Evolutionary conservation across 2,888 invertebrate genomes (phyloP).

Genomic region (Bembecia ichneumoniformis): DNA sequence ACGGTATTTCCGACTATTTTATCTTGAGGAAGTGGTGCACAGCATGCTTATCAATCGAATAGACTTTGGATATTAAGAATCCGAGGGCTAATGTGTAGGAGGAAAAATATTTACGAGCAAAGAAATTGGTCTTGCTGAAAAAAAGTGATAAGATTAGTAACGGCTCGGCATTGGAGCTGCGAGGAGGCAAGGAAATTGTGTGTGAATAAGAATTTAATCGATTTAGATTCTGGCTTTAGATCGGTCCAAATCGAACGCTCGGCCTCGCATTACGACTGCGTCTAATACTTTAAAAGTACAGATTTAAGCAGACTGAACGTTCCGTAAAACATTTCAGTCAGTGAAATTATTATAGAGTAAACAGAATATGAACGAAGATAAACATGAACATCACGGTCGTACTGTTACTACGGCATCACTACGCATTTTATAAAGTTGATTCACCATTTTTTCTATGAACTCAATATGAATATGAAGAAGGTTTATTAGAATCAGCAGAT

Average conservation of each 20-base stretch:
- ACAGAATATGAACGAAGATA: slow-evolving; percentile 53
- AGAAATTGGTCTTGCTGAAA: background rate
- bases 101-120: background rate
- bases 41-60: slow-evolving; percentile 1
- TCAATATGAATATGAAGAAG: slow-evolving; percentile 58
- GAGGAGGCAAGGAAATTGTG: slow-evolving; percentile 1
- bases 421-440: slow-evolving; percentile 29
- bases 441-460: slow-evolving; percentile 39
- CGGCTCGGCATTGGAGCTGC: background rate
- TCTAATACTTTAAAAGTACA: slow-evolving; percentile 8
- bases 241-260: slow-evolving; percentile 4
- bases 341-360: slow-evolving; percentile 62
- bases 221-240: slow-evolving; percentile 6
- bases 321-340: slow-evolving; percentile 50
- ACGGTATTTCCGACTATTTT: slow-evolving; percentile 26
- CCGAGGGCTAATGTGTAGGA: background rate
- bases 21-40: slow-evolving; percentile 13
- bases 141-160: background rate
- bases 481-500: slow-evolving; percentile 53
- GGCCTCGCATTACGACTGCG: slow-evolving; percentile 4
- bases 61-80: background rate
- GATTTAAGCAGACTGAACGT: slow-evolving; percentile 15
- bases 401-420: slow-evolving; percentile 36
- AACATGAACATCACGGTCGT: slow-evolving; percentile 46
- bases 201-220: slow-evolving; percentile 6